Evolutionary conservation across 2,797 vertebrate species (phyloP), one percentile per base, ranked within the genome.

Genomic region (Lithobates sylvaticus): DNA sequence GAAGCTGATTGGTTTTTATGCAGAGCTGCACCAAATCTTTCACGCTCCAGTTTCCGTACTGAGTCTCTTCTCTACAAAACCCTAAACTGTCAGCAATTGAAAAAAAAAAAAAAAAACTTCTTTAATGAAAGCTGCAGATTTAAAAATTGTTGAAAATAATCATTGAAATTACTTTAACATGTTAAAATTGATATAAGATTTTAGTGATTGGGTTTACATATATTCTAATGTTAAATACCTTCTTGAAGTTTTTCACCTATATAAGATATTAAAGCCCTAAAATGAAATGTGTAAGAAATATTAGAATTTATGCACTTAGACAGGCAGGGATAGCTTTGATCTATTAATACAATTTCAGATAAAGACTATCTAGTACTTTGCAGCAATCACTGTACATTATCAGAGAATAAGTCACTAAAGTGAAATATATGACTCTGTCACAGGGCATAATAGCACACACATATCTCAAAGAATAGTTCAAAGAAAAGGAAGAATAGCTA

Each of bases 381-480:
- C 47, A 29, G 27, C 26, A 69, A 54, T 39, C 61, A 29, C 61
- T 47, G 26, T 47, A 50, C 78, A 32, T 54, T 32, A 76, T 34
- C 44, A 70, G 29, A 68, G n/a, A 68, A 47, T 68, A 67, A 29
- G n/a, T 29, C 26, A 42, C 23, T 26, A 67, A 78, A 68, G 3
- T 67, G n/a, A 78, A 44, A 78, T 65, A 34, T 15, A 65, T 78
- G 36, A 68, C n/a, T 36, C 26, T 78, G 61, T 29, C 34, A 78
- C 13, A 39, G 10, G 32, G 23, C 23, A 64, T 42, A n/a, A 65
- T 42, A 65, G 34, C 16, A 10, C 50, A 21, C 32, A 76, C 18
- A 58, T 58, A 47, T 44, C 73, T 54, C 18, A 42, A 42, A 42
- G n/a, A 39, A 9, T 26, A 12, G 23, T 27, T 78, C 58, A 78